These are phyloP conservation scores for Zaprionus kolodkinae DNA, from an alignment of 1,140 invertebrate genomes.

Conservation along the genomic window DNA sequence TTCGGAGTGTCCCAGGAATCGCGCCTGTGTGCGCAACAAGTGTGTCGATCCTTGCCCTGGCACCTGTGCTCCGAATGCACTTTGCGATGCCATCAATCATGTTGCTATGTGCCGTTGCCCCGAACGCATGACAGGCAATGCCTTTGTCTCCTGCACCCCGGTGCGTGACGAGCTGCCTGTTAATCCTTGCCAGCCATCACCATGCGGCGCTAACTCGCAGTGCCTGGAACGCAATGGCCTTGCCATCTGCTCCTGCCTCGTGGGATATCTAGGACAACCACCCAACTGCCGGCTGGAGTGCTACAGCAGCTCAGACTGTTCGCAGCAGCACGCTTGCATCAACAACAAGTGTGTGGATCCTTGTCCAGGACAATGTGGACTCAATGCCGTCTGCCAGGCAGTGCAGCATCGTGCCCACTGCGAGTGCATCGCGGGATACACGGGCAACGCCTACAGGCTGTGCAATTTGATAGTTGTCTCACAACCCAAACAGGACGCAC, in stretches of 20 bases:
- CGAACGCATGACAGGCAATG: constrained; percentile 91
- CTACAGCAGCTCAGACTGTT: constrained; percentile 90
- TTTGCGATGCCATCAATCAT: constrained; percentile 91
- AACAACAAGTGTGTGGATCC: constrained; percentile 92
- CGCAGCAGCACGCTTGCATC: constrained; percentile 88
- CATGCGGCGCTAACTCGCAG: constrained; percentile 91
- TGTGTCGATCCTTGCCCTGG: constrained; percentile 92
- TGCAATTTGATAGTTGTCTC: constrained; percentile 89
- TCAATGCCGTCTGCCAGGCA: constrained; percentile 89
- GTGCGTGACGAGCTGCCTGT: constrained; percentile 67
- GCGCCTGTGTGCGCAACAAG: constrained; percentile 92
- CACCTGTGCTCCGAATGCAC: constrained; percentile 90
- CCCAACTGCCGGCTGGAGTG: constrained; percentile 91
- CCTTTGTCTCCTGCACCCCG: constrained; percentile 84
- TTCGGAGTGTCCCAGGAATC: constrained; percentile 90
- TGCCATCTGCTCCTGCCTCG: constrained; percentile 90
- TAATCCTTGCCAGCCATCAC: constrained; percentile 89
- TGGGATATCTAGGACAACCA: constrained; percentile 89
- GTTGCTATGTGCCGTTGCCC: constrained; percentile 90
- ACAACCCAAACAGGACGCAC: constrained; percentile 24
- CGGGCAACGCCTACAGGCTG: constrained; percentile 91
- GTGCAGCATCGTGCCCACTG: constrained; percentile 90
- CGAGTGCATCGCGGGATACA: constrained; percentile 89
- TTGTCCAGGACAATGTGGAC: constrained; percentile 91
- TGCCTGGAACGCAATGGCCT: constrained; percentile 89